These are phyloP conservation scores for Amphiura filiformis DNA, from an alignment of 35 echinoderm and acorn worm species.

Conservation along the genomic window DNA sequence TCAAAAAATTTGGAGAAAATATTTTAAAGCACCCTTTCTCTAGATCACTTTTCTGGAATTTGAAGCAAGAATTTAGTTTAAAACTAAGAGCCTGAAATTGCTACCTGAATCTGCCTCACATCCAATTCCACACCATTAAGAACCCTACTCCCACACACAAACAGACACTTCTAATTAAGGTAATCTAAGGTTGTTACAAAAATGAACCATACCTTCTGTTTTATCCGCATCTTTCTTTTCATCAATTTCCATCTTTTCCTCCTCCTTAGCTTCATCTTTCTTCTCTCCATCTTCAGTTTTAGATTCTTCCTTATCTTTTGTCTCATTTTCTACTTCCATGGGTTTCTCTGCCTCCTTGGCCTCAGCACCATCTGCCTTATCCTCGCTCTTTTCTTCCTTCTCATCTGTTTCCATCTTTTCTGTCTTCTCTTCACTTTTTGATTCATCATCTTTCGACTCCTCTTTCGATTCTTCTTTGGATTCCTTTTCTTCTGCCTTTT, in stretches of 20 bases:
- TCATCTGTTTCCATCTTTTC: background rate
- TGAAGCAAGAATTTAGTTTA: no score
- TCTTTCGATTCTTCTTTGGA: background rate
- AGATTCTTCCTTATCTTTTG: background rate
- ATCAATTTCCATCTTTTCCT: constrained; percentile 20
- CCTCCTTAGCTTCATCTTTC: constrained; percentile 16
- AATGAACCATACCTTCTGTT: background rate
- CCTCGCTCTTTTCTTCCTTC: constrained; percentile 12
- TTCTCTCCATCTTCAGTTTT: constrained; percentile 25
- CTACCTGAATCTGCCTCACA: no score
- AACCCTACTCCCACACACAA: no score
- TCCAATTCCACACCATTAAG: no score
- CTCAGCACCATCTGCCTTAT: background rate
- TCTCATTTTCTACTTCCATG: constrained; percentile 8
- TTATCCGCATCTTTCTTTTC: constrained; percentile 38
- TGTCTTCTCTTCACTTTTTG: background rate
- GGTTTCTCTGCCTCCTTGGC: background rate
- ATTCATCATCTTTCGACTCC: background rate
- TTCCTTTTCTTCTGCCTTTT: background rate
- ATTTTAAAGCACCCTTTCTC: no score
- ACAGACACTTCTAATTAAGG: no score
- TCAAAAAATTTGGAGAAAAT: no score
- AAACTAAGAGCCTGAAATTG: no score
- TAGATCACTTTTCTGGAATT: no score
- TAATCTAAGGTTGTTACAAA: no score